Evolutionary conservation across 2,888 invertebrate species (phyloP), one percentile per base, ranked within the genome.

Genomic region (Zygaena filipendulae): DNA sequence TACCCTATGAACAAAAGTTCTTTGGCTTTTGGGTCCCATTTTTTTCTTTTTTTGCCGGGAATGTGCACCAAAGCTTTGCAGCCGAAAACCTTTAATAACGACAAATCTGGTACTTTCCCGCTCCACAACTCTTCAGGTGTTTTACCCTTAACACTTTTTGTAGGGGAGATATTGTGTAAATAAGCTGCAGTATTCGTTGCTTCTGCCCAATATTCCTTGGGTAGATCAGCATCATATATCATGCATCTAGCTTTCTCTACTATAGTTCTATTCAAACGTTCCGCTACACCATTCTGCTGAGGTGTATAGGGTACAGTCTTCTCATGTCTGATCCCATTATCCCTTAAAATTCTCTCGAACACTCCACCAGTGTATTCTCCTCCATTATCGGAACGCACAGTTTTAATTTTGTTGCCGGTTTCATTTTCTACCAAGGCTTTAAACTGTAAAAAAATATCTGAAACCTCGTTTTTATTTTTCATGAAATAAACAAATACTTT

Each of bases 271-370:
- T 36, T 38, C 2, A 33, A 28, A 3, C 50, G 16, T 30, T 60
- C 58, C 8, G 52, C 42, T 4, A 45, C 30, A 2, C 50, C 57
- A 39, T 56, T 59, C 21, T 50, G 47, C 26, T 53, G 41, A 1
- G 49, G 51, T 3, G 39, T 42, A 21, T 52, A 40, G 0, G 52
- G 41, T 3, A 45, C 36, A 2, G 51, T 45, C 2, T 24, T 32
- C 29, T 49, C 36, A 25, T 50, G 45, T 1, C 18, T 10, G 9
- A 55, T 54, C n/a, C 46, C 50, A 13, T 21, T n/a, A 4, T 21
- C 10, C 11, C 22, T 25, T 5, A 32, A 14, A 18, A 12, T 22
- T 4, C 27, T 11, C 8, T 13, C 4, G 2, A 52, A 38, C 10
- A 33, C 21, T 8, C 18, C 12, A 28, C 33, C 42, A n/a, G 25